Conservation (phyloP, 2,888 invertebrate genomes). For the Athalia circularis region DNA sequence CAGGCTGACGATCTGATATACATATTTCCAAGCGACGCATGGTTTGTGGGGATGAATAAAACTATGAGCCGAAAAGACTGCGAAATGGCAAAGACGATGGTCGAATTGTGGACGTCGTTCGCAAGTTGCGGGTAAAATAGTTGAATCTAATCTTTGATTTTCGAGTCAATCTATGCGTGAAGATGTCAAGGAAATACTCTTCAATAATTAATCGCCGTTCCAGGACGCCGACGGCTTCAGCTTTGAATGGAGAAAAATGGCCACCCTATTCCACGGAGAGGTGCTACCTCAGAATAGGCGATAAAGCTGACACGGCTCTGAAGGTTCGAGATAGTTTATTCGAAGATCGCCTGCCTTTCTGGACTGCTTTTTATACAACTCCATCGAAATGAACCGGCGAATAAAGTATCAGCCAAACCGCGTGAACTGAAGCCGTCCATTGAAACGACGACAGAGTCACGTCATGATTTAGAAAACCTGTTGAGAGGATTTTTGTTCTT, state of each 20-base stretch:
- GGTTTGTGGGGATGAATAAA: not conserved
- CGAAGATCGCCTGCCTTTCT: slow-evolving; percentile 54
- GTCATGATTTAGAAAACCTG: too few species aligned
- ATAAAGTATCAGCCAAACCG: too few species aligned
- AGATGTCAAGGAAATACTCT: not conserved
- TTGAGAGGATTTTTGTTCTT: too few species aligned
- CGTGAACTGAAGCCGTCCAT: too few species aligned
- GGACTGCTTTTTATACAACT: slow-evolving; percentile 28
- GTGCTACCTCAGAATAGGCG: slow-evolving; percentile 55
- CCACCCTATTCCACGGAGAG: slow-evolving; percentile 48
- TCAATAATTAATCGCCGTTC: not conserved
- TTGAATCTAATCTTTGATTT: not conserved
- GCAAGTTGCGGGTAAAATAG: slow-evolving; percentile 52
- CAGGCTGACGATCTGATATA: slow-evolving; percentile 76
- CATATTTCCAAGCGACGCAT: slow-evolving; percentile 65
- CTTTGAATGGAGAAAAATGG: slow-evolving; percentile 49
- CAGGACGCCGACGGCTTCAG: not conserved
- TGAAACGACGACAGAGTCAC: too few species aligned
- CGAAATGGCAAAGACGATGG: slow-evolving; percentile 66
- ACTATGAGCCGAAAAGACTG: slow-evolving; percentile 57
- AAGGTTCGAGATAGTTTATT: slow-evolving; percentile 31
- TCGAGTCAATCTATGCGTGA: not conserved
- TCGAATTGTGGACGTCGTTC: slow-evolving; percentile 70
- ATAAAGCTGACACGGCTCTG: slow-evolving; percentile 37
- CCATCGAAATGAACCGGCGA: too few species aligned